Evolutionary conservation across 2,113 vertebrate genomes (phyloP), one percentile per base, ranked within the genome.

Genomic region (Cairina moschata): DNA sequence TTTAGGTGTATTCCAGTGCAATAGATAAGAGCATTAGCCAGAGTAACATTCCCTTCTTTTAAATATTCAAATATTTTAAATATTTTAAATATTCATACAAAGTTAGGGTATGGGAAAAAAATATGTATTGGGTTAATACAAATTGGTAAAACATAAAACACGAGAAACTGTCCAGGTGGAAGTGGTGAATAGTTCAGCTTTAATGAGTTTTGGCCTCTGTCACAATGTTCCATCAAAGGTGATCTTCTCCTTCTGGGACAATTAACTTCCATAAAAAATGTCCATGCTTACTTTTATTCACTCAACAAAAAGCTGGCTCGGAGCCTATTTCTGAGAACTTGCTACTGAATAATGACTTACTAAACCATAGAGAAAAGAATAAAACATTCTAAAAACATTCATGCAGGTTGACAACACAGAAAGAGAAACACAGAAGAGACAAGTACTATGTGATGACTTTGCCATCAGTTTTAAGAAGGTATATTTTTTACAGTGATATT

Each of bases 151-250:
- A 77, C 92, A 17, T 14, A 85, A 89, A 95, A 54, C 50, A 82
- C 68, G 59, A 82, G 65, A 54, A n/a, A 69, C 34, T 40, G 4
- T 29, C 50, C 75, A 78, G 76, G 69, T 75, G 66, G 77, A 91
- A 69, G 58, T 76, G 69, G 38, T 72, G 76, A 86, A 94, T 4
- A 94, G 71, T 36, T 83, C 76, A 84, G 77, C 54, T 18, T 68
- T 91, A 81, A 93, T 62, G 58, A 34, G 54, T 81, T 90, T 93
- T 92, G 94, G 69, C 86, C 82, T 32, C 31, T 86, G 69, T 82
- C 88, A 94, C 90, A 44, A 66, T 50, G 77, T 86, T 89, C 86
- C 54, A 62, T 13, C 76, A 88, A 72, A 91, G 76, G 76, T 6
- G 21, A 88, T 75, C 56, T 67, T 71, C 72, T 54, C 60, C 72